Evolutionary conservation across 2,797 vertebrate species (phyloP).

Genomic region (Adrianichthys oophorus): DNA sequence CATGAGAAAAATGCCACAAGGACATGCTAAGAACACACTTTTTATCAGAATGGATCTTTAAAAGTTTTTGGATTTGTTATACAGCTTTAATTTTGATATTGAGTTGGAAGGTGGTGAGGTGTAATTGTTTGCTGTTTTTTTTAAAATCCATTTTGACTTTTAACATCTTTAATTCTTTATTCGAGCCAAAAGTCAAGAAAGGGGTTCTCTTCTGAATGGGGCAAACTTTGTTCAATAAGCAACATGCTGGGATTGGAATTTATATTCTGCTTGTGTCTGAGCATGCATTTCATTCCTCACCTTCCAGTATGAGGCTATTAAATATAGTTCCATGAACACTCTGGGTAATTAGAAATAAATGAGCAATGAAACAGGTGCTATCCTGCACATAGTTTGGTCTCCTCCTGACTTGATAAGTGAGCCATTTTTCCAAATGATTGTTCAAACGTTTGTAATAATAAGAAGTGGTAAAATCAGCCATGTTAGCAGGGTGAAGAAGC

Average conservation of each 20-base stretch:
- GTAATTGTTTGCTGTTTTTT: too few relatives aligned
- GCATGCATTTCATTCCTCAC: conserved; percentile 49
- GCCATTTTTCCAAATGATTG: conserved; percentile 66
- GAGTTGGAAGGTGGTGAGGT: too few relatives aligned
- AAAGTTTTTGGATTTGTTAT: too few relatives aligned
- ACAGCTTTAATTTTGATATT: too few relatives aligned
- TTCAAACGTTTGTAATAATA: conserved; percentile 56
- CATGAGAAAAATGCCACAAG: too few relatives aligned
- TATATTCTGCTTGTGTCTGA: conserved; percentile 46
- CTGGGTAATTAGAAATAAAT: conserved; percentile 74
- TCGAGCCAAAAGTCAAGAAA: conserved; percentile 6
- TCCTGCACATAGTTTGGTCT: conserved; percentile 61
- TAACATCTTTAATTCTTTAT: conserved; percentile 10
- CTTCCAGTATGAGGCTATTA: conserved; percentile 68
- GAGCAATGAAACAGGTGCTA: conserved; percentile 63
- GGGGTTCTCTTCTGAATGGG: conserved; percentile 35
- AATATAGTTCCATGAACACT: conserved; percentile 75
- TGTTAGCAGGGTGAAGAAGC: conserved; percentile 51
- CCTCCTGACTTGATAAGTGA: conserved; percentile 66
- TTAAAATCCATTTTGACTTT: too few relatives aligned
- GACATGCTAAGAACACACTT: too few relatives aligned
- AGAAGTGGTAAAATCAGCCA: conserved; percentile 47
- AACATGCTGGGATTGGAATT: conserved; percentile 53
- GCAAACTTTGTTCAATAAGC: conserved; percentile 46
- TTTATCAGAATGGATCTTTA: too few relatives aligned